A percentile compares a stretch with the other conserved stretches of the same genome.
These are phyloP conservation scores for Hemiscyllium ocellatum DNA, from an alignment of 2,113 vertebrate species.

Conservation along the genomic window DNA sequence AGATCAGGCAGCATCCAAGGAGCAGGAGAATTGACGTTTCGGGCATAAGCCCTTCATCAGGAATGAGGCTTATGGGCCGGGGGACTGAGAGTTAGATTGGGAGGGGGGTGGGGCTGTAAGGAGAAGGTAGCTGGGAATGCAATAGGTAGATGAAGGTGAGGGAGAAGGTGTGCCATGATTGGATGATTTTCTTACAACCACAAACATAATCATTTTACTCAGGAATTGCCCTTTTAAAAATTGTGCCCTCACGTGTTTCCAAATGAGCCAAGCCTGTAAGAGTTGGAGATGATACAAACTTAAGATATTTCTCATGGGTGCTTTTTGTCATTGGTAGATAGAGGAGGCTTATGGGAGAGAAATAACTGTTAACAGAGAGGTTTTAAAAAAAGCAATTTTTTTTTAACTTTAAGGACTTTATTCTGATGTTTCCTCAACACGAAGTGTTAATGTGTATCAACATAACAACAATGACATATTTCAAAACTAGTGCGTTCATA, in stretches of 20 bases:
- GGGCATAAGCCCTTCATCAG: no score
- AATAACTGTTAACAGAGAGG: background rate
- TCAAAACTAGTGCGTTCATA: background rate
- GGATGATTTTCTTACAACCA: background rate
- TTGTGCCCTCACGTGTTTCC: background rate
- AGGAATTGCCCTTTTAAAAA: background rate
- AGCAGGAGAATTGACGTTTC: no score
- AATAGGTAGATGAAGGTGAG: no score
- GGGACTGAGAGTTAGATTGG: no score
- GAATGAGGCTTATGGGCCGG: no score
- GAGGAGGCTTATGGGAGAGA: background rate
- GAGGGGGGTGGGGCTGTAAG: no score
- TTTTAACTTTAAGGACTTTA: background rate
- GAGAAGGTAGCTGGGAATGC: no score
- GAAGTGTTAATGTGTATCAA: background rate
- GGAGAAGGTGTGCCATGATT: background rate
- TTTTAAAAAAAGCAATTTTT: background rate
- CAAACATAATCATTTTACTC: background rate
- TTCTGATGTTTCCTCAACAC: background rate
- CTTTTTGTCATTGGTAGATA: background rate
- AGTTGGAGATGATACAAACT: background rate
- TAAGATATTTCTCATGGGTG: background rate
- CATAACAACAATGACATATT: background rate
- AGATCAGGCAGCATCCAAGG: no score
- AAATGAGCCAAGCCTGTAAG: background rate